phyloP scores from a whole-genome alignment of 2,113 vertebrate genomes.

The Malurus melanocephalus region DNA sequence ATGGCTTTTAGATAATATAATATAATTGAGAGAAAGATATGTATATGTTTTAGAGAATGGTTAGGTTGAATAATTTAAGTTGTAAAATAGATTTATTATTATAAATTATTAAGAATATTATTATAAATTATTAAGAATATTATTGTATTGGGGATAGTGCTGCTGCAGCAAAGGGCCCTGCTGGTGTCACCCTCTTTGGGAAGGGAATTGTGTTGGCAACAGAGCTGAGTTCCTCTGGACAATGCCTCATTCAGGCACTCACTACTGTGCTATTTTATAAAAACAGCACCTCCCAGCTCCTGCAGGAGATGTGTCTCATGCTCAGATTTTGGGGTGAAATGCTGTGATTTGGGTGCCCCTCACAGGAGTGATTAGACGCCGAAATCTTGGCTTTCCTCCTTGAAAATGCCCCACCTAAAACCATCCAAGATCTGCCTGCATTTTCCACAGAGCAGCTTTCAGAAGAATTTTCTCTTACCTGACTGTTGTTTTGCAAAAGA shows the following conservation, averaged over 20 bases:
- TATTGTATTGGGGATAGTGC: too few relatives aligned
- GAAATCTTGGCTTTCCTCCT: not conserved
- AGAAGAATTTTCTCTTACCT: not conserved
- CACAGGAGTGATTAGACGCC: not conserved
- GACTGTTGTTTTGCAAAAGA: not conserved
- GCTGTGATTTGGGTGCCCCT: not conserved
- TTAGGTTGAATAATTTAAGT: too few relatives aligned
- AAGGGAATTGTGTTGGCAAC: not conserved
- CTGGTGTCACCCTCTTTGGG: not conserved
- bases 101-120: too few relatives aligned
- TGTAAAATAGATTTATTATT: too few relatives aligned
- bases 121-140: too few relatives aligned
- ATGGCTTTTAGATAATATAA: too few relatives aligned
- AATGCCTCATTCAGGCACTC: not conserved
- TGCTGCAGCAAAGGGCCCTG: not conserved
- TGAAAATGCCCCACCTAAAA: not conserved
- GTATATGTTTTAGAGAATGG: too few relatives aligned
- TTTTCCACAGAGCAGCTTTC: not conserved
- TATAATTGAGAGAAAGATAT: too few relatives aligned
- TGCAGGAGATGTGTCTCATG: not conserved
- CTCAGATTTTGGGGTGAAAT: not conserved
- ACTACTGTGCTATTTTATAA: not conserved
- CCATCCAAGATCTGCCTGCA: too few relatives aligned
- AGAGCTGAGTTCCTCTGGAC: not conserved
- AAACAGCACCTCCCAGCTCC: not conserved